phyloP scores from a whole-genome alignment of 2,113 vertebrate genomes.

The Trematocara marginatum region DNA sequence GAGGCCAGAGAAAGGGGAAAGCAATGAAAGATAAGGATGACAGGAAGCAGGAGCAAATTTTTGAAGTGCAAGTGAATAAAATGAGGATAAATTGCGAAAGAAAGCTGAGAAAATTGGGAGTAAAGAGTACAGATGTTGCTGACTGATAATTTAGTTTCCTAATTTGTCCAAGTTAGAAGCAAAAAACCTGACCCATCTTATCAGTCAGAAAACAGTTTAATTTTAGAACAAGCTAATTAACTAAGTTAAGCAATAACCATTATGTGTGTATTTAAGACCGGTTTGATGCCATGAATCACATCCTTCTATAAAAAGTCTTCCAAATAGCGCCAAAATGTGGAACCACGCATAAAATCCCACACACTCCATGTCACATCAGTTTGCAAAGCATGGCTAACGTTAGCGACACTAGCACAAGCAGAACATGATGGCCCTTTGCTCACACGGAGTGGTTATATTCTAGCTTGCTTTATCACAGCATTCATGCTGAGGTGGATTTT shows the following conservation, averaged over 20 bases:
- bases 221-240: background rate
- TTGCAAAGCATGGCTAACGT: background rate
- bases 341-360: background rate
- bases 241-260: background rate
- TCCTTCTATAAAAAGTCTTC: background rate
- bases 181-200: background rate
- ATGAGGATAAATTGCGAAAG: background rate
- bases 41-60: background rate
- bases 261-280: background rate
- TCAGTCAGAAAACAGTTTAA: background rate
- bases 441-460: background rate
- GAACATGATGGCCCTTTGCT: background rate
- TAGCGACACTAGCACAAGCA: background rate
- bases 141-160: background rate
- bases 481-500: background rate
- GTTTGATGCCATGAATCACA: background rate
- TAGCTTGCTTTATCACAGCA: background rate
- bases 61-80: background rate
- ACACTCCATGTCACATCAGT: background rate
- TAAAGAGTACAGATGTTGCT: background rate
- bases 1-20: background rate
- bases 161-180: background rate
- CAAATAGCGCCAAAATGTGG: background rate
- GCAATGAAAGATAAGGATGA: background rate
- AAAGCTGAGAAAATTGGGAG: background rate